These are phyloP conservation scores for Dendroctonus valens DNA, from an alignment of 1,140 invertebrate genomes.

Conservation along the genomic window DNA sequence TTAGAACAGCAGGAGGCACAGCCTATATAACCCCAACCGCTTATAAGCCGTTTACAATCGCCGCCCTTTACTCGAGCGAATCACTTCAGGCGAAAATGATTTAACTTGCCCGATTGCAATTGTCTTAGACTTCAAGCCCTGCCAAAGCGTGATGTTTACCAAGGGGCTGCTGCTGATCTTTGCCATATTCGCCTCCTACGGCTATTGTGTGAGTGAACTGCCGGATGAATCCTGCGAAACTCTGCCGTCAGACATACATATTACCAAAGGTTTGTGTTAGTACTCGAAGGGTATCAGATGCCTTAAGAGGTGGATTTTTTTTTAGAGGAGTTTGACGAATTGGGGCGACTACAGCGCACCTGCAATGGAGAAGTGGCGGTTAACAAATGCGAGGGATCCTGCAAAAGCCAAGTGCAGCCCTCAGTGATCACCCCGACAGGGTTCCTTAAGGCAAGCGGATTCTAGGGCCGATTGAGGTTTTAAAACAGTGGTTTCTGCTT, in stretches of 20 bases:
- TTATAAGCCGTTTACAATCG: not conserved
- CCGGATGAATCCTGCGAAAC: slow-evolving; percentile 71
- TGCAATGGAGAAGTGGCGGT: slow-evolving; percentile 84
- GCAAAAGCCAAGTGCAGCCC: slow-evolving; percentile 86
- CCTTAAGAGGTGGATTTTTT: slow-evolving; percentile 30
- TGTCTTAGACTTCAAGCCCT: not conserved
- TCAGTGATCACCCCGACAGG: slow-evolving; percentile 83
- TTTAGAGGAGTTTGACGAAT: slow-evolving; percentile 83
- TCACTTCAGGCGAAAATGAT: not conserved
- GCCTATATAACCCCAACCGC: no score
- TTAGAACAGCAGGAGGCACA: slow-evolving; percentile 27
- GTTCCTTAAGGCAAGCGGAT: slow-evolving; percentile 73
- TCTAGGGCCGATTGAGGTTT: not conserved
- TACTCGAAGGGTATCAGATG: not conserved
- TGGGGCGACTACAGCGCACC: slow-evolving; percentile 73
- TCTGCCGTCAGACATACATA: slow-evolving; percentile 73
- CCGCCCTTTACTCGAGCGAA: not conserved
- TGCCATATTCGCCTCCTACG: slow-evolving; percentile 23
- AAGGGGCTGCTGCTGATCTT: slow-evolving; percentile 24
- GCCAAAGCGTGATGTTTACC: slow-evolving; percentile 21
- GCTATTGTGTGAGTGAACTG: slow-evolving; percentile 38
- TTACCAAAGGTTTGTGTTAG: slow-evolving; percentile 65
- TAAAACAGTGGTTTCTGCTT: slow-evolving; percentile 33
- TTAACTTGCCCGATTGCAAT: not conserved
- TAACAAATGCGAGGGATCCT: slow-evolving; percentile 88